Conservation (phyloP, 2,888 invertebrate species). For the Neocrepidodera transversa region DNA sequence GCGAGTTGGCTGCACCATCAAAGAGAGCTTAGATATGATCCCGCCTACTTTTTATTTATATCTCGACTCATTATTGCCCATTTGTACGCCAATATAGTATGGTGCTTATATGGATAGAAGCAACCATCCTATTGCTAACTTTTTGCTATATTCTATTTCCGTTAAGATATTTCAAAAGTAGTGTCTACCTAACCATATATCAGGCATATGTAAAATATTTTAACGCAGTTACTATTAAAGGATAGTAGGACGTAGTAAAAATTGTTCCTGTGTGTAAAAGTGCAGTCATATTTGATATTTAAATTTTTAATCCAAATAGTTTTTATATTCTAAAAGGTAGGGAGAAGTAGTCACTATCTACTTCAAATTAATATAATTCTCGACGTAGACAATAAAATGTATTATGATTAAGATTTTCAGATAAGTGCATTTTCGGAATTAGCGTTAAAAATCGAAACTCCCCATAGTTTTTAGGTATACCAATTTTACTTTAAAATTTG, state of each 20-base stretch:
- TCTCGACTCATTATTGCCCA: conserved; percentile 58
- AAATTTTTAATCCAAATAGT: no score
- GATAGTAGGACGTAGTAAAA: no score
- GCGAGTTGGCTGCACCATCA: conserved; percentile 32
- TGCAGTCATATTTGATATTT: no score
- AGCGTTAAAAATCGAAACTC: background rate
- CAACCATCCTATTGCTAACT: conserved; percentile 58
- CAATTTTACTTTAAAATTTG: no score
- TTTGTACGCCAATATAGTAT: conserved; percentile 59
- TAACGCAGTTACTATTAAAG: no score
- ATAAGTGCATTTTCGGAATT: conserved; percentile 11
- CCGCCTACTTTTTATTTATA: conserved; percentile 60
- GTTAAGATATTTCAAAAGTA: conserved; percentile 57
- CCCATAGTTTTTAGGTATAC: background rate
- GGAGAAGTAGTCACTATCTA: background rate
- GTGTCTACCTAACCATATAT: background rate
- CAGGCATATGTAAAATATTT: background rate
- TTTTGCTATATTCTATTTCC: conserved; percentile 57
- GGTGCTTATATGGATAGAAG: conserved; percentile 59
- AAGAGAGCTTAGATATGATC: conserved; percentile 42
- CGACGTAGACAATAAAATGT: conserved; percentile 54
- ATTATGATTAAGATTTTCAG: conserved; percentile 46
- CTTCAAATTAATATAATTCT: conserved; percentile 45
- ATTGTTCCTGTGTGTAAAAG: no score
- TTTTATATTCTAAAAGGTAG: no score